phyloP scores from a whole-genome alignment of 1,140 invertebrate species.

The Berghia stephanieae region DNA sequence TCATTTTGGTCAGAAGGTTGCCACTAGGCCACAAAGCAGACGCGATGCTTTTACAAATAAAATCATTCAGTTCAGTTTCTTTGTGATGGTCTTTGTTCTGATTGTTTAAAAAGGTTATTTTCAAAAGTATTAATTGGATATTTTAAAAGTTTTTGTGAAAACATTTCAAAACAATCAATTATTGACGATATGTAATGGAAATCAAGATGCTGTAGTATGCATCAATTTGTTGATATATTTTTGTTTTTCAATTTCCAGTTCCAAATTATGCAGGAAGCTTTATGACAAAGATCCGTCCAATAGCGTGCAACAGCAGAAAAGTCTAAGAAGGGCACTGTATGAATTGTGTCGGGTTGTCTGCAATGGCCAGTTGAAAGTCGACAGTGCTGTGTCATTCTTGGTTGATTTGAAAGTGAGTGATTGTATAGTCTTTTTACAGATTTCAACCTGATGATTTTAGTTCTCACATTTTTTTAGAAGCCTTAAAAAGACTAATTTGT shows the following conservation, averaged over 20 bases:
- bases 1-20: no score
- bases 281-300: slow-evolving; percentile 64
- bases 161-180: background rate
- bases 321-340: slow-evolving; percentile 55
- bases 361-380: slow-evolving; percentile 57
- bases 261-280: slow-evolving; percentile 80
- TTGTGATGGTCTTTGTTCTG: background rate
- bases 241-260: slow-evolving; percentile 71
- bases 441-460: background rate
- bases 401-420: slow-evolving; percentile 57
- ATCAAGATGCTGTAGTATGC: no score
- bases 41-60: background rate
- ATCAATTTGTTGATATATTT: background rate
- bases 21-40: no score
- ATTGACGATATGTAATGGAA: background rate
- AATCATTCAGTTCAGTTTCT: background rate
- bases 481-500: background rate
- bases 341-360: slow-evolving; percentile 59
- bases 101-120: background rate
- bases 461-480: background rate
- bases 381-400: slow-evolving; percentile 53
- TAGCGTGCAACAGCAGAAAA: slow-evolving; percentile 38
- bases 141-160: background rate
- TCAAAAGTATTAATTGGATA: background rate
- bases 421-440: background rate